Conservation (phyloP, 2,113 vertebrate species). For the Agapornis roseicollis region DNA sequence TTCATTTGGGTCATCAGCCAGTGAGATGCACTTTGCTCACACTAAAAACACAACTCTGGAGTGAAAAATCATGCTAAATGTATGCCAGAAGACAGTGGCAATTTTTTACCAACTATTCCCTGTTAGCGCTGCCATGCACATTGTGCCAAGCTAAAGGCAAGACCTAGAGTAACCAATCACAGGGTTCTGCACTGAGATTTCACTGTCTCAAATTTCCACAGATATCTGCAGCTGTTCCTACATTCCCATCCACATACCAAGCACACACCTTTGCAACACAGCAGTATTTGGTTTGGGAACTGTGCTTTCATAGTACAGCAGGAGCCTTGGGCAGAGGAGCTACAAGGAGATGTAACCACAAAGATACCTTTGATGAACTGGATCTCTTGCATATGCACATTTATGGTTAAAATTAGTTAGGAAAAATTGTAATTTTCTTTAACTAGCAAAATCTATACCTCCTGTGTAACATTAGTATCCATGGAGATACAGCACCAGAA, state of each 20-base stretch:
- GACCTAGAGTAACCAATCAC: conserved; percentile 17
- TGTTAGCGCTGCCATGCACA: not conserved
- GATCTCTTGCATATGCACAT: conserved; percentile 1
- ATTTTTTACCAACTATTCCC: conserved; percentile 27
- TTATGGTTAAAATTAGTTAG: conserved; percentile 18
- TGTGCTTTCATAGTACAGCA: conserved; percentile 33
- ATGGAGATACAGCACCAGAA: conserved; percentile 26
- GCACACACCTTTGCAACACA: conserved; percentile 51
- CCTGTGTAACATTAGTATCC: conserved; percentile 27
- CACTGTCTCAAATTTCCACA: conserved; percentile 50
- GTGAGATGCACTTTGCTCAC: not conserved
- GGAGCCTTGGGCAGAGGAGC: not conserved
- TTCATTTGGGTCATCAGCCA: conserved; percentile 34
- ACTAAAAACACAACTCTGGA: conserved; percentile 1
- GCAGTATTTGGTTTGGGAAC: conserved; percentile 52
- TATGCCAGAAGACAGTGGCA: not conserved
- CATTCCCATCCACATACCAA: conserved; percentile 23
- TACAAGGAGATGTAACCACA: conserved; percentile 6
- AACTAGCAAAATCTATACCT: conserved; percentile 45
- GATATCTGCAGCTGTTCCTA: conserved; percentile 39
- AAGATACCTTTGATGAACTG: conserved; percentile 50
- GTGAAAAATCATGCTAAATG: conserved; percentile 28
- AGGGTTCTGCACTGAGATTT: conserved; percentile 17
- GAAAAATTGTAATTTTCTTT: conserved; percentile 26
- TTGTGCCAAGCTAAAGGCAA: conserved; percentile 46